Base-by-base conservation (phyloP, 1,140 invertebrate genomes). In the Brachionus rubens region DNA sequence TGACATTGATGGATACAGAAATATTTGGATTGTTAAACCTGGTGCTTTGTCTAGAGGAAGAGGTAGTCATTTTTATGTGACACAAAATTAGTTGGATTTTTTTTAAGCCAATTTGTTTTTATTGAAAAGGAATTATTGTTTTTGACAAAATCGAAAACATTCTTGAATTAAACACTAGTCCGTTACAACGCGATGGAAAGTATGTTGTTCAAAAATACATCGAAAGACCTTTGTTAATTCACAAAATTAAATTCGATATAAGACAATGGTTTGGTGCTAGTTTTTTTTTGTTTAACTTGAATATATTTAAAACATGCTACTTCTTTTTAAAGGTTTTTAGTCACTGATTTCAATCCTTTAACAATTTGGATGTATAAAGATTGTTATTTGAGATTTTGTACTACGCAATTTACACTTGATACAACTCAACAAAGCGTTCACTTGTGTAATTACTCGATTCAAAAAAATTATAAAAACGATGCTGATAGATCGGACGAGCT, bases 191-290 rank as follows among this genome's bases (percentile, higher is more conserved):
- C 78, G 91, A 92, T 81, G 88, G 88, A 77, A 89, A 91, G 87
- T 95, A 91, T 82, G 92, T 96, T 41, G 91, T 95, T 21, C 93
- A 96, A 83, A 96, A 96, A 85, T 96, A 96, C 82, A 94, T 96
- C 79, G 92, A 87, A 79, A 79, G 85, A 3, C 86, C 86, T 0
- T 85, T 95, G 50, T 87, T 94, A 19, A 89, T 96, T 77, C 90
- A 93, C 82, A 89, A 91, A 78, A 94, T 92, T 2, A 96, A 96
- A 87, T 95, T 95, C 81, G 93, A 96, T 83, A 95, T 96, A 76
- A 80, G 83, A 16, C 85, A 85, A 78, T 85, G 84, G 83, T 70
- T n/a, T n/a, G n/a, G n/a, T n/a, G n/a, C n/a, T n/a, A n/a, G n/a
- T n/a, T n/a, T n/a, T n/a, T n/a, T n/a, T n/a, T n/a, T n/a, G n/a